These are phyloP conservation scores for Chlamydotis undulata DNA, from an alignment of 2,113 vertebrate species.

Conservation along the genomic window DNA sequence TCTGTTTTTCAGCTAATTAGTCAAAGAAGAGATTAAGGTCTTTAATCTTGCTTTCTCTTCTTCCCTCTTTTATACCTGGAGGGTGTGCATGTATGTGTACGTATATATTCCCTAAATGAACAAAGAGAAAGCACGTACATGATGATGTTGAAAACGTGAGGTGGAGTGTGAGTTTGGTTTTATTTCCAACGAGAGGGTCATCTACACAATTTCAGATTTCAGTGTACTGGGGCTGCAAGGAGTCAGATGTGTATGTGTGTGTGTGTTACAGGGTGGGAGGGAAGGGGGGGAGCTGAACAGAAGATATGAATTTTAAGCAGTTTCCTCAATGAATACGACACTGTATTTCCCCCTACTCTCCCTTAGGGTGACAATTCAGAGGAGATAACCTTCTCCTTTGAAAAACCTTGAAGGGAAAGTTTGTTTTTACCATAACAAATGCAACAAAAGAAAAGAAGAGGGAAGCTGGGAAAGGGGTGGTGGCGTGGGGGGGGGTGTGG, in stretches of 20 bases:
- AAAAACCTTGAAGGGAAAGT: constrained; percentile 1
- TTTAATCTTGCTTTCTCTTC: constrained; percentile 49
- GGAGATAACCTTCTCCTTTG: constrained; percentile 57
- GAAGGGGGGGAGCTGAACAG: neutral
- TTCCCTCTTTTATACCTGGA: constrained; percentile 24
- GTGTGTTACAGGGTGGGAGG: neutral
- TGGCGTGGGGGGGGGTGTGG: too few species aligned
- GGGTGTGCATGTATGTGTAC: neutral
- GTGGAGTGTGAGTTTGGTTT: neutral
- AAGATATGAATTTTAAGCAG: constrained; percentile 60
- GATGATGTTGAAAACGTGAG: neutral
- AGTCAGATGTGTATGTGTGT: neutral
- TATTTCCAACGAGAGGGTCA: neutral
- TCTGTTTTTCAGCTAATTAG: constrained; percentile 67
- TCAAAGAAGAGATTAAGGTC: constrained; percentile 60
- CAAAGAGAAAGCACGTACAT: neutral
- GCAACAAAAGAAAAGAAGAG: constrained; percentile 17
- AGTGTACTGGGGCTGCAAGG: neutral
- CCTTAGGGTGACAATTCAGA: constrained; percentile 45
- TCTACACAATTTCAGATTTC: neutral
- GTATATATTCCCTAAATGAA: constrained; percentile 8
- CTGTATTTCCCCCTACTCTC: constrained; percentile 28
- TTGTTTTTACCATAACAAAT: constrained; percentile 49
- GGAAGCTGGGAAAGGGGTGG: neutral
- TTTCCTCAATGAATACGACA: constrained; percentile 39